Conservation (phyloP, 2,888 invertebrate genomes). For the Pristionchus japonicus region DNA sequence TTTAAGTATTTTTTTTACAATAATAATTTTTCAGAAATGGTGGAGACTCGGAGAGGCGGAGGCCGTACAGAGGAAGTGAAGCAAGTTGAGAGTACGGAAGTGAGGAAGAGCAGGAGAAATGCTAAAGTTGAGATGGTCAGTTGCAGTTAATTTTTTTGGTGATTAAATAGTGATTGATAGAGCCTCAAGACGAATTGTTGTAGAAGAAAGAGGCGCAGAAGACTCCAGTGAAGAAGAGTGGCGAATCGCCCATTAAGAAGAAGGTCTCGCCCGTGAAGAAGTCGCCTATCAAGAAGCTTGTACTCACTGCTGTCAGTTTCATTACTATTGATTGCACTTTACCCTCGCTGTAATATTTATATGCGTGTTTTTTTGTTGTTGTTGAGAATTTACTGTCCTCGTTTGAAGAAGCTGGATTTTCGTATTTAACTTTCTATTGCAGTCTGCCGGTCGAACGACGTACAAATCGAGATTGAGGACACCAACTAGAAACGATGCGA, state of each 20-base stretch:
- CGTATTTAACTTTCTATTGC: background rate
- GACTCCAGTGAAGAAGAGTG: constrained; percentile 17
- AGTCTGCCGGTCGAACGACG: constrained; percentile 35
- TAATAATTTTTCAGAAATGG: constrained; percentile 22
- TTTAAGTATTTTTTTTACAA: background rate
- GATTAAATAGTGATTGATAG: no score
- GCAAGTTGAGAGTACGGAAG: background rate
- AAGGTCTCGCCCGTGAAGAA: background rate
- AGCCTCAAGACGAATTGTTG: no score
- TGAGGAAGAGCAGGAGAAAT: background rate
- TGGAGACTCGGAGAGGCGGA: constrained; percentile 7
- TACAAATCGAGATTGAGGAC: background rate
- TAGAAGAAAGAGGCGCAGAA: background rate
- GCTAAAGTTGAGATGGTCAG: background rate
- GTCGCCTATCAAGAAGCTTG: constrained; percentile 19
- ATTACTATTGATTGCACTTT: no score
- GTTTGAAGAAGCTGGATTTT: no score
- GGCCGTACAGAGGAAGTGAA: constrained; percentile 5
- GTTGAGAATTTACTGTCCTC: no score
- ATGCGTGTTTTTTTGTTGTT: background rate
- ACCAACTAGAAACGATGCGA: background rate
- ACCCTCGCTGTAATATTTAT: background rate
- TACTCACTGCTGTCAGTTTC: constrained; percentile 17
- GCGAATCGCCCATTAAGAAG: background rate
- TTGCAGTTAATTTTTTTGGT: background rate